phyloP scores from a whole-genome alignment of 2,888 invertebrate species.

The Ashinkailepas kermadecensis region DNA sequence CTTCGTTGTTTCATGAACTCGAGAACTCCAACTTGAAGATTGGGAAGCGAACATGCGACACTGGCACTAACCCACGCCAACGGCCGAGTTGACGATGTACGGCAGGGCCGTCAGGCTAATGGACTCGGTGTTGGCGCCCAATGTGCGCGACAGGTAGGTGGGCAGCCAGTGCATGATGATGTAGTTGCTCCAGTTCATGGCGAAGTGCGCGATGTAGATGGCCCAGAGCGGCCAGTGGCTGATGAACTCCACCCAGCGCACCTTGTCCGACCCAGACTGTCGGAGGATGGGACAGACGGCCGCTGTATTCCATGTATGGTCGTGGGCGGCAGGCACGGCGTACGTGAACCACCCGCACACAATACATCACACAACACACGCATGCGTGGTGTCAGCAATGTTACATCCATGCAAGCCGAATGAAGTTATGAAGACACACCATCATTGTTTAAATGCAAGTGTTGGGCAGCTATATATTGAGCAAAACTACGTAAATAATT shows the following conservation, averaged over 20 bases:
- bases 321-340: too few species aligned
- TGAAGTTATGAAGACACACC: too few species aligned
- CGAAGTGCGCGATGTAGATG: constrained; percentile 65
- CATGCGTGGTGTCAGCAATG: too few species aligned
- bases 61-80: constrained; percentile 54
- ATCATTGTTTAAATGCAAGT: too few species aligned
- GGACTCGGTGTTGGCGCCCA: constrained; percentile 58
- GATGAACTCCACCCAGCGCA: constrained; percentile 58
- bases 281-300: constrained; percentile 23
- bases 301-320: too few species aligned
- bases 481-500: too few species aligned
- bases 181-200: constrained; percentile 72
- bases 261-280: constrained; percentile 50
- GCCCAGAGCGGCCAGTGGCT: constrained; percentile 63
- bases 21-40: too few species aligned
- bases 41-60: neutral
- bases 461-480: too few species aligned
- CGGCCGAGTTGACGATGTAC: constrained; percentile 62
- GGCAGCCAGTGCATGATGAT: constrained; percentile 74
- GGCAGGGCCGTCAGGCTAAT: constrained; percentile 66
- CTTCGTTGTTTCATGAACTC: too few species aligned
- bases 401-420: too few species aligned
- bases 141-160: constrained; percentile 57
- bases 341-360: too few species aligned
- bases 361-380: too few species aligned